These are phyloP conservation scores for Atopsyche davidsoni DNA, from an alignment of 1,140 invertebrate genomes.

Conservation along the genomic window DNA sequence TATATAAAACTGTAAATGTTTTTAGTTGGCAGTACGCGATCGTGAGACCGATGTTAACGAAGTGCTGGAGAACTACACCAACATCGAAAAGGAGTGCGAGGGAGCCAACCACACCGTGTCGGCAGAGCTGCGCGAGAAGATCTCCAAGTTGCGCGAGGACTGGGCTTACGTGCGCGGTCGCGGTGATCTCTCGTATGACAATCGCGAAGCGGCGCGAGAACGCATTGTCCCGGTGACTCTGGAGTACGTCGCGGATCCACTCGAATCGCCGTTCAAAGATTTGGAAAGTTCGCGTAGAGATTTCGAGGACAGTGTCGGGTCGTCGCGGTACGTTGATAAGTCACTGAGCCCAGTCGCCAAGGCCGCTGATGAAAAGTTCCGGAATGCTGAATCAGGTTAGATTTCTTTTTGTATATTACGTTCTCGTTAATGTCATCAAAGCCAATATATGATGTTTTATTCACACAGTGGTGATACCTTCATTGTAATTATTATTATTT, in stretches of 20 bases:
- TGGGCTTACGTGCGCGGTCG: conserved; percentile 41
- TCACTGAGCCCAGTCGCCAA: conserved; percentile 6
- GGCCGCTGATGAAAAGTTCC: conserved; percentile 3
- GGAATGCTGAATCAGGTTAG: conserved; percentile 12
- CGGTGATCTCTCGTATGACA: conserved; percentile 6
- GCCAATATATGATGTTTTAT: too few species aligned
- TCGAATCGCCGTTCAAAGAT: too few species aligned
- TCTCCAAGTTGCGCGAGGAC: conserved; percentile 53
- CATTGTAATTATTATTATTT: too few species aligned
- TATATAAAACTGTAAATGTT: conserved; percentile 19
- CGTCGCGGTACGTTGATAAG: neutral
- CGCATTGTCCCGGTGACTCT: conserved; percentile 9
- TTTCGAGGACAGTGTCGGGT: neutral
- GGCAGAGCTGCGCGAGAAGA: conserved; percentile 54
- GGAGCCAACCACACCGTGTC: conserved; percentile 54
- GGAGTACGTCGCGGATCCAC: neutral
- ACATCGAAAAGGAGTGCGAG: conserved; percentile 52
- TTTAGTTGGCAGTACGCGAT: conserved; percentile 48
- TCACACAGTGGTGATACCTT: too few species aligned
- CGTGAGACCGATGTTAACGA: conserved; percentile 59
- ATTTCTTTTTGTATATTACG: too few species aligned
- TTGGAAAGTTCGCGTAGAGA: too few species aligned
- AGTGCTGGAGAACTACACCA: conserved; percentile 62
- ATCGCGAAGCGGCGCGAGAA: neutral
- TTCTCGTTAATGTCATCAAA: too few species aligned